These are phyloP conservation scores for Podotricha telesiphe DNA, from an alignment of 2,888 invertebrate species.

Conservation along the genomic window DNA sequence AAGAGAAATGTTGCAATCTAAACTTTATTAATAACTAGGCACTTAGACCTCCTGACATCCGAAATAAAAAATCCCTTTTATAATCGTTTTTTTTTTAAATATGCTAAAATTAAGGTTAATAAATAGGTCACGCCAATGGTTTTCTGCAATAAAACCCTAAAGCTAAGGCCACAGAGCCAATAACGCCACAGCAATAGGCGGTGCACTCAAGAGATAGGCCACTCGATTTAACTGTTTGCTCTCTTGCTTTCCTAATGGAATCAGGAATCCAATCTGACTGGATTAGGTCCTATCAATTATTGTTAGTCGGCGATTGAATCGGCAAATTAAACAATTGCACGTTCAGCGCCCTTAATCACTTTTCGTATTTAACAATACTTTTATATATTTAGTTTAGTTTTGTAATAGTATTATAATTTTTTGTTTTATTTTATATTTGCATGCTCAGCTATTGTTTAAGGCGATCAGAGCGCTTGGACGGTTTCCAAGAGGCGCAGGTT, in stretches of 20 bases:
- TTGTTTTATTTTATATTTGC: too few relatives aligned
- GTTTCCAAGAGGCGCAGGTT: too few relatives aligned
- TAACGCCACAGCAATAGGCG: constrained; percentile 37
- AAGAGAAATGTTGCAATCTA: too few relatives aligned
- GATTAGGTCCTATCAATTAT: constrained; percentile 60
- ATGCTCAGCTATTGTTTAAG: too few relatives aligned
- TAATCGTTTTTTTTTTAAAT: not conserved
- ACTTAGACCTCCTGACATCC: too few relatives aligned
- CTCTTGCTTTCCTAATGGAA: constrained; percentile 57
- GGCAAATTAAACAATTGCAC: constrained; percentile 38
- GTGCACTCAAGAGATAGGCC: constrained; percentile 43
- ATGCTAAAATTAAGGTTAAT: not conserved
- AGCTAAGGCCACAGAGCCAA: constrained; percentile 28
- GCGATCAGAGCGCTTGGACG: too few relatives aligned
- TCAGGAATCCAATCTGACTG: constrained; percentile 63
- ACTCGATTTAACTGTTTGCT: constrained; percentile 49
- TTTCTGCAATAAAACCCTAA: constrained; percentile 14
- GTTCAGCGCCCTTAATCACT: constrained; percentile 13
- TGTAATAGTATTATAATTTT: too few relatives aligned
- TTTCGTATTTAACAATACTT: not conserved
- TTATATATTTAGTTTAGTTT: too few relatives aligned
- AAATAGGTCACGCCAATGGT: not conserved
- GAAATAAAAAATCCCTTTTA: too few relatives aligned
- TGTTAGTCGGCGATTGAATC: constrained; percentile 47
- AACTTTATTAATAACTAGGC: too few relatives aligned